These are phyloP conservation scores for Chrysemys picta DNA, from an alignment of 2,113 vertebrate species.

Conservation along the genomic window DNA sequence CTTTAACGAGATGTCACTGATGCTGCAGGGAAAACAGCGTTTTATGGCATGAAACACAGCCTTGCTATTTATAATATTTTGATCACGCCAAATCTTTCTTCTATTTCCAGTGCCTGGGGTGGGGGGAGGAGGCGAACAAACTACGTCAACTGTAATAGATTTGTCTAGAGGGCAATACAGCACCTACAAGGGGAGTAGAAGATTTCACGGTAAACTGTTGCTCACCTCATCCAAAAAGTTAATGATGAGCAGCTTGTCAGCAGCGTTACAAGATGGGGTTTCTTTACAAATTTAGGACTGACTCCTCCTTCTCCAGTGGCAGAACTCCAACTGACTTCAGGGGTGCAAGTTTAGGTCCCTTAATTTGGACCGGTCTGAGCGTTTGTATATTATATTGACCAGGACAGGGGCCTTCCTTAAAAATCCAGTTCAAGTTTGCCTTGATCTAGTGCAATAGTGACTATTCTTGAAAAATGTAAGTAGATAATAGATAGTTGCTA, in stretches of 20 bases:
- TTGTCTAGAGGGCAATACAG: neutral
- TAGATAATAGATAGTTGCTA: neutral
- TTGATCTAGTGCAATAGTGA: neutral
- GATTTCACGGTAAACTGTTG: neutral
- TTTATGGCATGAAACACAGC: neutral
- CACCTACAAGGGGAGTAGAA: neutral
- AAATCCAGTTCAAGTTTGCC: neutral
- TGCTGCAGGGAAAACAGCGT: neutral
- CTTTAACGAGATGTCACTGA: neutral
- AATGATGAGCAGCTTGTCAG: neutral
- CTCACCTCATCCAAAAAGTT: neutral
- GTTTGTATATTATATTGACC: neutral
- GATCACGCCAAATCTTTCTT: neutral
- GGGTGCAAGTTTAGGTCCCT: neutral
- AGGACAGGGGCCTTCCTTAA: neutral
- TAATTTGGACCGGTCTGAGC: neutral
- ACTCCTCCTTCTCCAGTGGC: neutral
- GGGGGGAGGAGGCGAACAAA: too few relatives aligned
- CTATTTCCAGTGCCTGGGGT: neutral
- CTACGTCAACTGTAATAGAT: neutral
- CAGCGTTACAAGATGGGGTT: neutral
- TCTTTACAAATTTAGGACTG: neutral
- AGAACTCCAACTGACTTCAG: neutral
- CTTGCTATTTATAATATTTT: neutral
- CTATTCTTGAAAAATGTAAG: neutral